These are phyloP conservation scores for Hetaerina titia DNA, from an alignment of 2,888 invertebrate species.

Conservation along the genomic window DNA sequence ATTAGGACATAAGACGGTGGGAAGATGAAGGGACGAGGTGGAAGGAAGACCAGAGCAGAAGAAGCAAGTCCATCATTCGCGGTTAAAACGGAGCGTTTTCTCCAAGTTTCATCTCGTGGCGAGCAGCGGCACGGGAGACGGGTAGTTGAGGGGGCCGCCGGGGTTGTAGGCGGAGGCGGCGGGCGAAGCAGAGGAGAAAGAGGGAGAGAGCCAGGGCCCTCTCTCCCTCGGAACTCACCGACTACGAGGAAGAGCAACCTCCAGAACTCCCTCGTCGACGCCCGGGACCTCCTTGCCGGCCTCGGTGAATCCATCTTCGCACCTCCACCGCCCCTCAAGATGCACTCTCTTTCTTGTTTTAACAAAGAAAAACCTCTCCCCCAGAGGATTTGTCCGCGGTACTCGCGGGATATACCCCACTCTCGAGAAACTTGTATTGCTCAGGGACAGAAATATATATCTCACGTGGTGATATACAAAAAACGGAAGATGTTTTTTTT, in stretches of 20 bases:
- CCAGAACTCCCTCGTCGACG: conserved; percentile 31
- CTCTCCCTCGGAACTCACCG: conserved; percentile 9
- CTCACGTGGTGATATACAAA: not conserved
- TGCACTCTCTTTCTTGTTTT: not conserved
- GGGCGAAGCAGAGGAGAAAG: not conserved
- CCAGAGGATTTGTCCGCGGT: not conserved
- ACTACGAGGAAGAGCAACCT: conserved; percentile 56
- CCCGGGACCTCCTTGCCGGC: conserved; percentile 53
- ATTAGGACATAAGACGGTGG: not conserved
- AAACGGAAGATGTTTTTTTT: not conserved
- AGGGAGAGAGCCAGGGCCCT: not conserved
- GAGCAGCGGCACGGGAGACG: not conserved
- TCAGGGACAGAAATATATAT: not conserved
- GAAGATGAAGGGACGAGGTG: not conserved
- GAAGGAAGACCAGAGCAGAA: not conserved
- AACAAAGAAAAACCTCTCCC: not conserved
- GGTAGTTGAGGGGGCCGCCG: not conserved
- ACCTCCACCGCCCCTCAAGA: not conserved
- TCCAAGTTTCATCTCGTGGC: not conserved
- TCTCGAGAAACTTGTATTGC: not conserved
- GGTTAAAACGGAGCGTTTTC: not conserved
- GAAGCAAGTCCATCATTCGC: not conserved
- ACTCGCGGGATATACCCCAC: not conserved
- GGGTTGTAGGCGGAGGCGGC: not conserved
- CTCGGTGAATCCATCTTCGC: conserved; percentile 60